Base-by-base conservation (phyloP, 1,140 invertebrate genomes). In the Scaptodrosophila lebanonensis region DNA sequence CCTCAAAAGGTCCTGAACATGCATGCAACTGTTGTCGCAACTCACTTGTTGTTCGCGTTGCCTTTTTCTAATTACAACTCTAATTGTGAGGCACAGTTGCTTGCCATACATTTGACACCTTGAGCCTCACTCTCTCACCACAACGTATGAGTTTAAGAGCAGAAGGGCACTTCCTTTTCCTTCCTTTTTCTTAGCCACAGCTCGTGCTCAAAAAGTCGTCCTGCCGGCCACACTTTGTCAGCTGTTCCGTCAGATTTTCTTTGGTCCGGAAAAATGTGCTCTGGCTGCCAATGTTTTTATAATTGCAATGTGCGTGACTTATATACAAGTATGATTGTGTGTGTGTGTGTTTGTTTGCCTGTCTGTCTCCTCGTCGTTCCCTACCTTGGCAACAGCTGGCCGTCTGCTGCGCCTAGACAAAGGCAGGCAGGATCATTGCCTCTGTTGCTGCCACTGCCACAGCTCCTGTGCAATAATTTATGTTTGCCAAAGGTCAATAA, bases 401-500 rank as follows among this genome's bases (percentile, higher is more conserved):
- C 43, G n/a, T n/a, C 4, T 47, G 29, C 60, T 61, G 57, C 50
- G 38, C 59, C 47, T n/a, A n/a, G n/a, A n/a, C n/a, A n/a, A n/a
- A n/a, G n/a, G n/a, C n/a, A n/a, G n/a, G n/a, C n/a, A n/a, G n/a
- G n/a, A 42, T 17, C 29, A 30, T 33, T 20, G 22, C 51, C 49
- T 45, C 49, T 33, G 36, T 11, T 12, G 29, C 16, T 45, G 11
- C 33, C 39, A 33, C 36, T 49, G 27, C 40, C 61, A 42, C 43
- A 49, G 38, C 50, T 22, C 29, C 48, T 35, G 52, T 61, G 11
- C 25, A 66, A 66, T 57, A 52, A 47, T 15, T 43, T 45, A 47
- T 73, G 51, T 82, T 73, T 77, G 60, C 16, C 35, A 50, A 77
- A 79, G 73, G 73, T 79, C 73, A 79, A 79, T 79, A 79, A 79